Conservation (phyloP, 2,888 invertebrate species). For the Nemurella pictetii region DNA sequence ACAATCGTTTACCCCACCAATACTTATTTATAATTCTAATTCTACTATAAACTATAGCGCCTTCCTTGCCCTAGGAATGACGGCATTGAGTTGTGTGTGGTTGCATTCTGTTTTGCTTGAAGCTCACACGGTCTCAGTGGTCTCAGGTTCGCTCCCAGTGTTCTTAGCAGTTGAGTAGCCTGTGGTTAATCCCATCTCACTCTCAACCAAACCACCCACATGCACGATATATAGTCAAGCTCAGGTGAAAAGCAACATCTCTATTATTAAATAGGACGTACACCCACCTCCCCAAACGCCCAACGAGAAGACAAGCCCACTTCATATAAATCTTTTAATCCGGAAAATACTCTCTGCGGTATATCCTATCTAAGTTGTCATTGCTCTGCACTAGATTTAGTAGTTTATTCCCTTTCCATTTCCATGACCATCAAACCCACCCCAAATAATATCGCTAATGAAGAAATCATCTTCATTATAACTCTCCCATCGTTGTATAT, state of each 20-base stretch:
- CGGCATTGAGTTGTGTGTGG: too few species aligned
- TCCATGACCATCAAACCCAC: too few species aligned
- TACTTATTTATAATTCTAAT: too few species aligned
- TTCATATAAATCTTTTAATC: not conserved
- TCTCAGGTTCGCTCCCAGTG: not conserved
- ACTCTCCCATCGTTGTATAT: not conserved
- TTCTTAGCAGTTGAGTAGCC: not conserved
- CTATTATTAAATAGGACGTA: not conserved
- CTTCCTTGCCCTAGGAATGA: too few species aligned
- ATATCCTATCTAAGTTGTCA: not conserved
- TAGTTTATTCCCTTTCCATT: not conserved
- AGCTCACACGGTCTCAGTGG: too few species aligned
- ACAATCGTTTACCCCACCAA: too few species aligned
- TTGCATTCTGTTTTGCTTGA: too few species aligned
- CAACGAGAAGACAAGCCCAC: not conserved
- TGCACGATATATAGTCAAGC: not conserved
- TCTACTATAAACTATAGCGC: too few species aligned
- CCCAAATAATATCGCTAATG: not conserved
- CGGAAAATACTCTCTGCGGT: not conserved
- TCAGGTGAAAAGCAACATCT: not conserved
- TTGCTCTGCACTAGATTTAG: not conserved
- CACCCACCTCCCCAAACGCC: not conserved
- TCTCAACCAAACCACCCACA: slow-evolving; percentile 11
- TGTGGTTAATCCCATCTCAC: slow-evolving; percentile 1
- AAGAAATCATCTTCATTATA: not conserved